A percentile compares a stretch with the other conserved stretches of the same genome.
These are phyloP conservation scores for Blastobasis lacticolella DNA, from an alignment of 2,888 invertebrate species.

Conservation along the genomic window DNA sequence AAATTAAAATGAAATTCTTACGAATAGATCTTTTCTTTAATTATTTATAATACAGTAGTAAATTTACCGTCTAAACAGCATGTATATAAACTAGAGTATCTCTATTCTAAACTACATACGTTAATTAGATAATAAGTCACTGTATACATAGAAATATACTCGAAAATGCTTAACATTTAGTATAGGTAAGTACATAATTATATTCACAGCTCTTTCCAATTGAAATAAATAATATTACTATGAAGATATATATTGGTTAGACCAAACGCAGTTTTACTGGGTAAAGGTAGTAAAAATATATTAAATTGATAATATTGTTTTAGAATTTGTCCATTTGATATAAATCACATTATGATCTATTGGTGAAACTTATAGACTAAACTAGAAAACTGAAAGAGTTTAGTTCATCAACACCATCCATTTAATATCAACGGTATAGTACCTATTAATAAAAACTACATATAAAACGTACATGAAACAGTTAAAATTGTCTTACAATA, in stretches of 20 bases:
- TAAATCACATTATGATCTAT: background rate
- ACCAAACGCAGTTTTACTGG: too few species aligned
- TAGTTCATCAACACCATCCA: slow-evolving; percentile 1
- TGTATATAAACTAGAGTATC: slow-evolving; percentile 20
- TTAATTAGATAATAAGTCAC: slow-evolving; percentile 2
- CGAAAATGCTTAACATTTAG: slow-evolving; percentile 4
- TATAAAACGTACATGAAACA: slow-evolving; percentile 23
- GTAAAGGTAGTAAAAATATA: too few species aligned
- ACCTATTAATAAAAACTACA: slow-evolving; percentile 20
- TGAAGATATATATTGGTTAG: slow-evolving; percentile 10
- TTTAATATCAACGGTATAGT: slow-evolving; percentile 21
- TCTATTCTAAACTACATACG: slow-evolving; percentile 10
- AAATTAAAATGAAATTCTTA: too few species aligned
- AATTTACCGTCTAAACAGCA: slow-evolving; percentile 21
- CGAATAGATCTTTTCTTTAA: too few species aligned
- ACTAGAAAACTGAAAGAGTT: background rate
- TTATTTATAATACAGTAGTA: slow-evolving; percentile 8
- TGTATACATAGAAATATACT: slow-evolving; percentile 9
- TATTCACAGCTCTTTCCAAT: slow-evolving; percentile 15
- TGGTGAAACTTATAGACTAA: background rate
- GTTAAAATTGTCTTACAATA: slow-evolving; percentile 12
- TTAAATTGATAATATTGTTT: too few species aligned
- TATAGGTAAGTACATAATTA: slow-evolving; percentile 7
- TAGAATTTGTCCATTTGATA: background rate
- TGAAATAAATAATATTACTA: slow-evolving; percentile 11